A percentile compares a stretch with the other conserved stretches of the same genome.
These are phyloP conservation scores for Beaufortia kweichowensis DNA, from an alignment of 2,113 vertebrate species.

Conservation along the genomic window DNA sequence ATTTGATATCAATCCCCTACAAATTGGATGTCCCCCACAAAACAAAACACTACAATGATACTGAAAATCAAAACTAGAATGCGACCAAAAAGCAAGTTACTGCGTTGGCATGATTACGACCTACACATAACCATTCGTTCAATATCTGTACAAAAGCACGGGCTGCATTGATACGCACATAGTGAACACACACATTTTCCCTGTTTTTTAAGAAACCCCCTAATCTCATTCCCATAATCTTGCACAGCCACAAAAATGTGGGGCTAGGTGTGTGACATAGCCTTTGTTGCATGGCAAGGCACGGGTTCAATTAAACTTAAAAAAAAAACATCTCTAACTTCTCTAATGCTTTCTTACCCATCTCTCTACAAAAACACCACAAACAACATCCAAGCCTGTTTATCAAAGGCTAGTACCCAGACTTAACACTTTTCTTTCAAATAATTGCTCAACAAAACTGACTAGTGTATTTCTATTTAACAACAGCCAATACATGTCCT, in stretches of 20 bases:
- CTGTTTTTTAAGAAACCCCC: constrained; percentile 9
- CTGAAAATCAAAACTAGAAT: background rate
- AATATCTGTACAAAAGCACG: constrained; percentile 22
- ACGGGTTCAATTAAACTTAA: constrained; percentile 21
- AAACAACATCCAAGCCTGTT: constrained; percentile 12
- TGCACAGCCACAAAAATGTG: background rate
- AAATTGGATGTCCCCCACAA: constrained; percentile 1
- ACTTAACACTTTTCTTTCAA: background rate
- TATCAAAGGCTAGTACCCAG: background rate
- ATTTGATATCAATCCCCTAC: constrained; percentile 17
- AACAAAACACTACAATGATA: background rate
- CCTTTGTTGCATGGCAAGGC: constrained; percentile 44
- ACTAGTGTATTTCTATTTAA: background rate
- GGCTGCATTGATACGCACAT: constrained; percentile 23
- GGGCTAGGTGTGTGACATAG: background rate
- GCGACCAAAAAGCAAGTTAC: constrained; percentile 12
- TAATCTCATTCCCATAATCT: constrained; percentile 14
- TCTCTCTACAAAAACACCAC: background rate
- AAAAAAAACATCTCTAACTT: background rate
- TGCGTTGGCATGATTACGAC: constrained; percentile 4
- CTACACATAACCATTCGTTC: background rate
- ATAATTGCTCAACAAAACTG: background rate
- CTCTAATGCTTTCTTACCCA: background rate
- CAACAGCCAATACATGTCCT: background rate
- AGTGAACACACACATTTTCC: constrained; percentile 11